Evolutionary conservation across 2,888 invertebrate genomes (phyloP).

Genomic region (Catocala nupta): DNA sequence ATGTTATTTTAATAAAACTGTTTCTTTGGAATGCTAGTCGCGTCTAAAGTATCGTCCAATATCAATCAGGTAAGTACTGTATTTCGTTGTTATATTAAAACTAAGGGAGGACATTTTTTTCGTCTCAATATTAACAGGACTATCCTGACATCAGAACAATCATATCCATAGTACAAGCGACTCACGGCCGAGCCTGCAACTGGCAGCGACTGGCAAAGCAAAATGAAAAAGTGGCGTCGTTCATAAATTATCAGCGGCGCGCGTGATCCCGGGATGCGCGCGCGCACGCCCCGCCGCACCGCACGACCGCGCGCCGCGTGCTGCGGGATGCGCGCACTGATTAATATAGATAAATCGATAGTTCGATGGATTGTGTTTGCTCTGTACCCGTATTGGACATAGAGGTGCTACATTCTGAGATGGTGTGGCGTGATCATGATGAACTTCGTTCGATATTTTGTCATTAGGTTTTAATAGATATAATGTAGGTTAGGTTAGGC

Average conservation of each 20-base stretch:
- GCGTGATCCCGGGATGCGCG: conserved; percentile 62
- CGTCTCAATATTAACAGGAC: not conserved
- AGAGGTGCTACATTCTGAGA: too few relatives aligned
- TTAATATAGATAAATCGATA: conserved; percentile 52
- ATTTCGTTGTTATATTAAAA: too few relatives aligned
- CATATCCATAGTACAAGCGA: conserved; percentile 28
- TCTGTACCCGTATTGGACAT: conserved; percentile 8
- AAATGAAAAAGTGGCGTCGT: conserved; percentile 65
- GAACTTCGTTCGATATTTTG: too few relatives aligned
- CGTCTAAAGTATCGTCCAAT: too few relatives aligned
- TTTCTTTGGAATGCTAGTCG: too few relatives aligned
- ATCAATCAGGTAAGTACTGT: too few relatives aligned
- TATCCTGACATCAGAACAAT: conserved; percentile 19
- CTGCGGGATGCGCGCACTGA: conserved; percentile 26
- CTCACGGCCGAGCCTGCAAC: conserved; percentile 48
- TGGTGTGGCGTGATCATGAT: too few relatives aligned
- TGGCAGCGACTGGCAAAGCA: conserved; percentile 56
- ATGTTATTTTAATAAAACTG: too few relatives aligned
- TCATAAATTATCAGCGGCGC: conserved; percentile 70
- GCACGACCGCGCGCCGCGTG: not conserved
- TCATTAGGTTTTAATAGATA: fast-evolving
- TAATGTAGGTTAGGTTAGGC: too few relatives aligned
- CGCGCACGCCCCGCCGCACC: conserved; percentile 20
- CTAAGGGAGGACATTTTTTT: too few relatives aligned
- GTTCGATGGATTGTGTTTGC: conserved; percentile 32